Base-by-base conservation (phyloP, 1,140 invertebrate genomes). In the Orchestia grillus region DNA sequence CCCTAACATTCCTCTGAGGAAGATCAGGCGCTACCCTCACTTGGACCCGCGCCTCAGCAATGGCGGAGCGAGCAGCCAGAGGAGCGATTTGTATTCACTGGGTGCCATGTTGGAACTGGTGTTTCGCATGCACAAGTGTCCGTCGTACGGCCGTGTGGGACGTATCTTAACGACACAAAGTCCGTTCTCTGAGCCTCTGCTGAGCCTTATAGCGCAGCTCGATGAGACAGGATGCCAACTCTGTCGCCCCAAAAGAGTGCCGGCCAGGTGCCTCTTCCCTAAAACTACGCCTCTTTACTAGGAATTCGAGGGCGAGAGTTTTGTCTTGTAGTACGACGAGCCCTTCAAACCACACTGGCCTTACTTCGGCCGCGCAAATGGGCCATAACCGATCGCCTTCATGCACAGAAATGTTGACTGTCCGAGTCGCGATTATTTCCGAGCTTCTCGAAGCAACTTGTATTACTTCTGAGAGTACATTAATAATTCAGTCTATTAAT, bases 51-150 rank as follows among this genome's bases (percentile, higher is more conserved):
- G 92, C 36, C 92, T 94, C 44, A n/a, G 43, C 41, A 94, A 94
- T n/a, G 92, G 92, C 6, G 92, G 92, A 44, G 44, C 36, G 43
- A 44, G 92, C 44, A 94, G 92, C 44, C 19, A 44, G 44, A n/a
- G 44, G 40, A 45, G 43, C 44, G 92, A 94, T 94, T 45, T 94
- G 43, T 94, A 94, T 44, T 94, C 92, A 42, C 44, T 94, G 41
- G 92, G 92, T 47, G 44, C 36, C 43, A 94, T 94, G 92, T 47
- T 94, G 44, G 43, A 94, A 94, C 43, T 94, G 36, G 92, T 94
- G 92, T 40, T n/a, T 11, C 43, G 92, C 40, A n/a, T 94, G 43
- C 44, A 45, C 36, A 44, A 45, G 36, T 94, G 92, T 45, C 43
- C 92, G 44, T 40, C 92, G 40, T 94, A 45, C 44, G 44, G 40